phyloP scores from a whole-genome alignment of 2,888 invertebrate genomes.

The Sarcophaga carnaria region DNA sequence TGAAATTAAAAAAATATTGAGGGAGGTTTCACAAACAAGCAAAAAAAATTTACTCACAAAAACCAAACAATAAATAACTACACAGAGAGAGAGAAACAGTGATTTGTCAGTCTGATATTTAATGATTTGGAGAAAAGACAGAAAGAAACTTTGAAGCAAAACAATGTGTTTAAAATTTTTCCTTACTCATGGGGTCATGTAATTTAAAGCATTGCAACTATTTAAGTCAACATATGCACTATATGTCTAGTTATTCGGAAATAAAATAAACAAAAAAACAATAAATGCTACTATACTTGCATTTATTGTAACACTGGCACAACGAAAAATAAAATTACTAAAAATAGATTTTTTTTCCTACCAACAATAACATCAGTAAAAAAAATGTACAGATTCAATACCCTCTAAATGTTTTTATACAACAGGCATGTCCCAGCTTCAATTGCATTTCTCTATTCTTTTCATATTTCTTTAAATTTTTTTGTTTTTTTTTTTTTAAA shows the following conservation, averaged over 20 bases:
- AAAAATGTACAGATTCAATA: constrained; percentile 32
- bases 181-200: constrained; percentile 49
- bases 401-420: constrained; percentile 39
- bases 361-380: not conserved
- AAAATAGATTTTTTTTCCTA: constrained; percentile 45
- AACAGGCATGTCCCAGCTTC: constrained; percentile 1
- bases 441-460: constrained; percentile 33
- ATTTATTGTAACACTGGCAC: not conserved
- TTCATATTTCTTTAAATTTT: constrained; percentile 10
- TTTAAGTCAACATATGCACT: constrained; percentile 49
- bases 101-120: constrained; percentile 45
- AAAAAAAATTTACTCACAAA: not conserved
- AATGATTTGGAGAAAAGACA: constrained; percentile 15
- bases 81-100: not conserved
- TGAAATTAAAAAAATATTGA: constrained; percentile 19
- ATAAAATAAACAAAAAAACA: constrained; percentile 9
- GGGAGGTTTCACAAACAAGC: constrained; percentile 23
- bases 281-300: not conserved
- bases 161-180: constrained; percentile 7
- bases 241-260: constrained; percentile 42
- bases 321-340: constrained; percentile 34
- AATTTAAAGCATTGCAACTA: constrained; percentile 54
- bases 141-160: not conserved
- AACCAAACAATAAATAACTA: not conserved
- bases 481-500: constrained; percentile 27